phyloP scores from a whole-genome alignment of 2,113 vertebrate genomes.

The Urocolius indicus region DNA sequence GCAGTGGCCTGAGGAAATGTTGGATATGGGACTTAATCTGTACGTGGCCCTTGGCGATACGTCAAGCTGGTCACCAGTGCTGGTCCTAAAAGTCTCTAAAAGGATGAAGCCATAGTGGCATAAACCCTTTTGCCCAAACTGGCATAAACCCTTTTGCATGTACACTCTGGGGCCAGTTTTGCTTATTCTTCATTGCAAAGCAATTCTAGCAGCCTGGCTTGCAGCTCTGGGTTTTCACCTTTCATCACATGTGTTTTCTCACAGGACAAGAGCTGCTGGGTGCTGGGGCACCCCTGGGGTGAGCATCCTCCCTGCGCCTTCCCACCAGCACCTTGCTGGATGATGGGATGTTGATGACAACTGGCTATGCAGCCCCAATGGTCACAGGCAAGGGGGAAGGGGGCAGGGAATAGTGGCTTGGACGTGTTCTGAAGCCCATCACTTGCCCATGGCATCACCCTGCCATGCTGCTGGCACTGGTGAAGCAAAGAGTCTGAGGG shows the following conservation, averaged over 20 bases:
- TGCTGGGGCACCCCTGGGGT: neutral
- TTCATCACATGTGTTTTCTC: neutral
- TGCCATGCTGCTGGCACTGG: neutral
- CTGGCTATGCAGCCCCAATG: neutral
- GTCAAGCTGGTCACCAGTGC: rapidly evolving
- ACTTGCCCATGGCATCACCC: neutral
- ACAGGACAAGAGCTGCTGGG: rapidly evolving
- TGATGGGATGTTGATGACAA: rapidly evolving
- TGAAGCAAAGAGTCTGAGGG: rapidly evolving
- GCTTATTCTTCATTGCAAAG: neutral
- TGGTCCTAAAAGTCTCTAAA: neutral
- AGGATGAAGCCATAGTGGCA: neutral
- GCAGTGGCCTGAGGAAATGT: neutral
- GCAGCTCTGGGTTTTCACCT: neutral
- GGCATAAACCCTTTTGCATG: neutral
- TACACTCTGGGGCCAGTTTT: neutral
- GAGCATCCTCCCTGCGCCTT: neutral
- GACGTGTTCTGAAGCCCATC: neutral
- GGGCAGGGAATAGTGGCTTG: neutral
- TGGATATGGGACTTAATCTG: neutral
- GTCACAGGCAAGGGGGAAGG: neutral
- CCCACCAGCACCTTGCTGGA: neutral
- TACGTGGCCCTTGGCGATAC: neutral
- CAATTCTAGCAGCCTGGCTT: neutral
- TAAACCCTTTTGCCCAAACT: no score